Evolutionary conservation across 2,888 invertebrate species (phyloP), one percentile per base, ranked within the genome.

Genomic region (Eumerus sabulonum): DNA sequence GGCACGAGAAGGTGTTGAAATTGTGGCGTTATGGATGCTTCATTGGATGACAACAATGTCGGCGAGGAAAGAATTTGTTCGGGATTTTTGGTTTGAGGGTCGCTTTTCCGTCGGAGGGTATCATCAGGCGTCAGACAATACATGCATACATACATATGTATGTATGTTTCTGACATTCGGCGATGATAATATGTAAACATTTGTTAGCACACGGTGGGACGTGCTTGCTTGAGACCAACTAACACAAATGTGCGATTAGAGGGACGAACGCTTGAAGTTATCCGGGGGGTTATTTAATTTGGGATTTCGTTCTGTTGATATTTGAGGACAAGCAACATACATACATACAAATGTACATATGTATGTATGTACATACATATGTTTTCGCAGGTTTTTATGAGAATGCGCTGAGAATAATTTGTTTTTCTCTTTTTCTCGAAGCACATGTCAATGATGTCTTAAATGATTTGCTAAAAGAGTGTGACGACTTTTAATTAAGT

Each of bases 151-250:
- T 40, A 40, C 11, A 40, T n/a, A 40, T 9, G 7, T 11, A 36
- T 36, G 36, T 9, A 9, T 36, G 36, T 3, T n/a, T 9, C 3
- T 40, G n/a, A 18, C 48, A 50, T 71, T 56, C 19, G n/a, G 42
- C 35, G 71, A 44, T 71, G 62, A 71, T 71, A 71, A 63, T 48
- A 62, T 56, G 71, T 56, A 62, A 71, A 71, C 71, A 71, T 56
- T 71, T 70, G 38, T 70, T 14, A 47, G 60, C 53, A 53, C 70
- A 70, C 16, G 54, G 40, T 35, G 54, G 42, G 35, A 62, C 62
- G 56, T 71, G 71, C 50, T 71, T 48, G 54, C 16, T 62, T 38
- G 56, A 35, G 7, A 36, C 40, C 60, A 4, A 13, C 47, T 38
- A 36, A 14, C 38, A 47, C 35, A 14, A 18, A 42, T 18, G 36